Conservation (phyloP, 2,888 invertebrate genomes). For the Lepidocyrtoides sp. region DNA sequence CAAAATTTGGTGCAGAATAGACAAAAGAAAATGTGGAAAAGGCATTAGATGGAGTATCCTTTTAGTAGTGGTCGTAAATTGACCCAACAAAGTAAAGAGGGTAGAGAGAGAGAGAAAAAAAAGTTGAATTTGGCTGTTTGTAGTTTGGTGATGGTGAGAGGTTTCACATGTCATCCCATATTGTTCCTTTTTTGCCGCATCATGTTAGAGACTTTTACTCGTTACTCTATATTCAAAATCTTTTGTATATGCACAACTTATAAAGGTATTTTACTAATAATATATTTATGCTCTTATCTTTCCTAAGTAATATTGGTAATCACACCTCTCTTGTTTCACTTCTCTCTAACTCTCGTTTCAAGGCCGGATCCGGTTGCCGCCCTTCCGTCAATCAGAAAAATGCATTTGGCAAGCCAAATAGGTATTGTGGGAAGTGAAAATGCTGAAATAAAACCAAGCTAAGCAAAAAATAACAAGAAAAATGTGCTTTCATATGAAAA, state of each 20-base stretch:
- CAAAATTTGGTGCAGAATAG: not conserved
- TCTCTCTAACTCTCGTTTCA: slow-evolving; percentile 44
- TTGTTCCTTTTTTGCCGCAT: not conserved
- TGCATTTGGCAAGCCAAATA: slow-evolving; percentile 74
- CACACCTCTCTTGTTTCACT: slow-evolving; percentile 51
- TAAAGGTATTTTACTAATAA: no score
- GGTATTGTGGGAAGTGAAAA: slow-evolving; percentile 12
- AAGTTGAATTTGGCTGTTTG: slow-evolving; percentile 23
- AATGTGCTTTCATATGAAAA: no score
- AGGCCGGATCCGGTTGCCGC: slow-evolving; percentile 76
- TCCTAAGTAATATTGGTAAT: slow-evolving; percentile 59
- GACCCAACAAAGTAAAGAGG: not conserved
- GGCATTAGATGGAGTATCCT: not conserved
- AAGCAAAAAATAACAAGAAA: no score
- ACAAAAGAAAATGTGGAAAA: not conserved
- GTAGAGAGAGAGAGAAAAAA: slow-evolving; percentile 5
- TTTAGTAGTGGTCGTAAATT: slow-evolving; percentile 27
- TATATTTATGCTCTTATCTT: not conserved
- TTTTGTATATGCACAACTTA: not conserved
- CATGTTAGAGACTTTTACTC: no score
- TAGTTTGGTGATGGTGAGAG: slow-evolving; percentile 5
- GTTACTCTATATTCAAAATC: not conserved
- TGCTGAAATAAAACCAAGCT: slow-evolving; percentile 12
- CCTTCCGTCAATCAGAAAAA: slow-evolving; percentile 80
- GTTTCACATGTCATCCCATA: slow-evolving; percentile 30